phyloP scores from a whole-genome alignment of 2,888 invertebrate species.

The Cataglyphis livida region DNA sequence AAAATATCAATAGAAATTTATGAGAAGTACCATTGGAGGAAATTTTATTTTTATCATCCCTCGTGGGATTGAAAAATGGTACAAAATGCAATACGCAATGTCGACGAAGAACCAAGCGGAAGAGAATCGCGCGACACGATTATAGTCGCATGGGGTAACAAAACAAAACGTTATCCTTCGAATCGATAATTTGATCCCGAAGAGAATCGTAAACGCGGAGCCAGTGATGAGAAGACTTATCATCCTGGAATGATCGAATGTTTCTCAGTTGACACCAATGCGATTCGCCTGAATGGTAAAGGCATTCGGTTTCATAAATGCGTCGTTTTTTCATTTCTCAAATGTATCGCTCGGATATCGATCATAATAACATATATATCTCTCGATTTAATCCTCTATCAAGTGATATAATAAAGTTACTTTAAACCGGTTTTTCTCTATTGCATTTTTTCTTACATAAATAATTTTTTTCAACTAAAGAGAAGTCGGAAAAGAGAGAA shows the following conservation, averaged over 20 bases:
- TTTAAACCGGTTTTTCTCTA: background rate
- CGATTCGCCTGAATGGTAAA: constrained; percentile 15
- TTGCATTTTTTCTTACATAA: background rate
- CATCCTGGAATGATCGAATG: constrained; percentile 34
- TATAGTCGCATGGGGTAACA: constrained; percentile 23
- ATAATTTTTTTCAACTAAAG: background rate
- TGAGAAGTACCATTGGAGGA: background rate
- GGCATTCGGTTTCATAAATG: constrained; percentile 36
- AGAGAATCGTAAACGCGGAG: constrained; percentile 27
- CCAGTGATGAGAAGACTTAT: constrained; percentile 34
- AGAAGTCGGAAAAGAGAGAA: background rate
- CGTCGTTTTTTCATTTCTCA: constrained; percentile 21
- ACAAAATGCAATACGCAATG: constrained; percentile 4
- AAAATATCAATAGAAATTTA: constrained; percentile 14
- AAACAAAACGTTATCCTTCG: constrained; percentile 45
- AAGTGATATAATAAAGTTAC: background rate
- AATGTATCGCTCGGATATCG: constrained; percentile 19
- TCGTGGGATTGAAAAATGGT: background rate
- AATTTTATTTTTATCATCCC: constrained; percentile 34
- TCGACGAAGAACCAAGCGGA: constrained; percentile 1
- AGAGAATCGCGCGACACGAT: constrained; percentile 28
- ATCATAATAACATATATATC: constrained; percentile 41
- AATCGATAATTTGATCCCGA: constrained; percentile 42
- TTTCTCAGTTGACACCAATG: constrained; percentile 27
- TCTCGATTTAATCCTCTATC: background rate